Evolutionary conservation across 92 coral and sea anemone genomes (phyloP).

Genomic region (Parazoanthus atlanticus): DNA sequence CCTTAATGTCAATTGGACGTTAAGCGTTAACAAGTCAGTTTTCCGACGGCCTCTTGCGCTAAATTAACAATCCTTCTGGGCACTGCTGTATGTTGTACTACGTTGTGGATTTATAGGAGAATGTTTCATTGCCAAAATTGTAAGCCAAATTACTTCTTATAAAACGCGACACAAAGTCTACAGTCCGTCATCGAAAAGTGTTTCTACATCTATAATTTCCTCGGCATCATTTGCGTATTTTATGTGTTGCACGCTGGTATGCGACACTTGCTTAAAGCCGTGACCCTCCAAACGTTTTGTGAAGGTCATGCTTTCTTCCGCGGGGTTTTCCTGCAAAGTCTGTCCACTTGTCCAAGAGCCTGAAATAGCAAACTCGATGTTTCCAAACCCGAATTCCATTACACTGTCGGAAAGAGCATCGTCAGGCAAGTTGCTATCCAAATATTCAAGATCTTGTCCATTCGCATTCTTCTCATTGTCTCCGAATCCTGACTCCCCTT

Average conservation of each 20-base stretch:
- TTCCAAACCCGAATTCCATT: not conserved
- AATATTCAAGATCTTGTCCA: not conserved
- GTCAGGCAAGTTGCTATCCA: not conserved
- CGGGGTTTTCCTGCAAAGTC: not conserved
- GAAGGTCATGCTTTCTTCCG: not conserved
- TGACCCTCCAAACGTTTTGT: not conserved
- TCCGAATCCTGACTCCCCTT: not conserved
- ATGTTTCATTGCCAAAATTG: not conserved
- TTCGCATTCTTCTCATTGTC: not conserved
- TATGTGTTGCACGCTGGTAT: not conserved
- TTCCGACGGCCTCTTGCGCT: too few species aligned
- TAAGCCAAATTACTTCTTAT: not conserved
- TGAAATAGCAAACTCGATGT: not conserved
- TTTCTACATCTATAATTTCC: constrained; percentile 30
- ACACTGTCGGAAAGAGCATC: not conserved
- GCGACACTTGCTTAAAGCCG: not conserved
- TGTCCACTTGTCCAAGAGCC: not conserved
- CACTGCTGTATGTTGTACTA: not conserved
- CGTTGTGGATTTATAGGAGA: too few species aligned
- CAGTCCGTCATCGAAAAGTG: not conserved
- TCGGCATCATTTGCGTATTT: constrained; percentile 11
- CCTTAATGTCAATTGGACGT: too few species aligned
- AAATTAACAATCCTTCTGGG: not conserved
- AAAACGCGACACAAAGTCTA: not conserved
- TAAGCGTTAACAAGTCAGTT: too few species aligned